These are phyloP conservation scores for Lampris megalopsis DNA, from an alignment of 2,113 vertebrate species.

Conservation along the genomic window DNA sequence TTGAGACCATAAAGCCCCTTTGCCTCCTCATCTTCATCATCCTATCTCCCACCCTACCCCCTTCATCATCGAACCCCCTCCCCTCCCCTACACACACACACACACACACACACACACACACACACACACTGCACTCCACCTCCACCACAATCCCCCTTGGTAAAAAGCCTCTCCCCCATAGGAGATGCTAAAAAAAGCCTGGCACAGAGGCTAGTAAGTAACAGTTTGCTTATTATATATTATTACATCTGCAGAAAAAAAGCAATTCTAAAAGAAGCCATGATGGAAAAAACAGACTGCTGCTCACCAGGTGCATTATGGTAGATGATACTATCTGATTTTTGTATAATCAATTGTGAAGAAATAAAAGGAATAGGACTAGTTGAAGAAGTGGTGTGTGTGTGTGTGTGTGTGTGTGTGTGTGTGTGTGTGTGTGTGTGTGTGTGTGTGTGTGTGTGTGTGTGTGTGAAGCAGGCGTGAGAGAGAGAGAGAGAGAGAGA, in stretches of 20 bases:
- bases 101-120: no score
- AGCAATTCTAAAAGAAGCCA: no score
- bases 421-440: conserved; percentile 3
- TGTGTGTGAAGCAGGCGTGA: not conserved
- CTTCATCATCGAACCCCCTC: conserved; percentile 30
- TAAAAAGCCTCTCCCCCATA: conserved; percentile 30
- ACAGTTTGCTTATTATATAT: no score
- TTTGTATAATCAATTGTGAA: no score
- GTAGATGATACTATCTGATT: no score
- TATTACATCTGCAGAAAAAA: no score
- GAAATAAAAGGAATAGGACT: no score
- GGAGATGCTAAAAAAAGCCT: conserved; percentile 33
- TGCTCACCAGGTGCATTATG: no score
- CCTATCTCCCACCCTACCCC: conserved; percentile 2
- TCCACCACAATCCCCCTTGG: conserved; percentile 17
- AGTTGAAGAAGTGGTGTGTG: no score
- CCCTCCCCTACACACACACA: conserved; percentile 1
- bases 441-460: conserved; percentile 2
- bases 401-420: not conserved
- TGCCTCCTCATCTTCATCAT: not conserved
- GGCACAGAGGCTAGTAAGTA: not conserved
- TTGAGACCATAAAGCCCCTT: conserved; percentile 5
- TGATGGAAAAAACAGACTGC: no score
- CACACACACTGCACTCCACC: not conserved
- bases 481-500: not conserved